Percentiles rank a stretch among this genome's conserved stretches.
phyloP scores from a whole-genome alignment of 2,797 vertebrate genomes.

The Crenuchus spilurus region DNA sequence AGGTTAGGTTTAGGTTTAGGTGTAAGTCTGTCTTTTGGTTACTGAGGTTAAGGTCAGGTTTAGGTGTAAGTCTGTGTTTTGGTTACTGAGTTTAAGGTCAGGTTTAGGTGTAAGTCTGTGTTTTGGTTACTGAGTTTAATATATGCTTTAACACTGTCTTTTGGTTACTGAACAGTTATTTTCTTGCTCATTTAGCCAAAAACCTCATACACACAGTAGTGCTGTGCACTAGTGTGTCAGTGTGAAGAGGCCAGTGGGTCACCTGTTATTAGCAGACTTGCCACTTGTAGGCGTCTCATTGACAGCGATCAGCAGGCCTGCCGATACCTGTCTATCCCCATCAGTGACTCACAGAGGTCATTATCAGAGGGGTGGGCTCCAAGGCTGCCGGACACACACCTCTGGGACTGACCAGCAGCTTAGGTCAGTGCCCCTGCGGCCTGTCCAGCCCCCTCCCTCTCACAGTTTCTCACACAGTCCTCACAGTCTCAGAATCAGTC shows the following conservation, averaged over 20 bases:
- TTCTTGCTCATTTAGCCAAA: constrained; percentile 26
- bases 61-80: too few species aligned
- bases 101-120: background rate
- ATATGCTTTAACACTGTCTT: too few species aligned
- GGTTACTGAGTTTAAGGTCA: too few species aligned
- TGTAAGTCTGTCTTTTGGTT: too few species aligned
- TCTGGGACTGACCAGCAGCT: constrained; percentile 67
- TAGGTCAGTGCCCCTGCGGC: constrained; percentile 63
- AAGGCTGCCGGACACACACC: constrained; percentile 62
- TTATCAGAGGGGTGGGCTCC: constrained; percentile 66
- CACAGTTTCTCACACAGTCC: constrained; percentile 3
- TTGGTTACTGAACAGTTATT: too few species aligned
- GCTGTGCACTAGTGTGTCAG: constrained; percentile 40
- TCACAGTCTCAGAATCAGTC: constrained; percentile 13
- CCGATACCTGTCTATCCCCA: constrained; percentile 71
- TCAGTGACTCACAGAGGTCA: constrained; percentile 74
- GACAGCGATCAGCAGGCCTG: constrained; percentile 68
- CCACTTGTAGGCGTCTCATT: constrained; percentile 71
- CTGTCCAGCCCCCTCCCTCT: constrained; percentile 26
- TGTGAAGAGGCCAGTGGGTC: constrained; percentile 56
- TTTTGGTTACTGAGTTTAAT: too few species aligned
- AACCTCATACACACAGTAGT: constrained; percentile 18
- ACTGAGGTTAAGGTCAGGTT: too few species aligned
- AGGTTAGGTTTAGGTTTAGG: too few species aligned
- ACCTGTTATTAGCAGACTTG: constrained; percentile 70